Evolutionary conservation across 2,113 vertebrate species (phyloP).

Genomic region (Gadus macrocephalus): DNA sequence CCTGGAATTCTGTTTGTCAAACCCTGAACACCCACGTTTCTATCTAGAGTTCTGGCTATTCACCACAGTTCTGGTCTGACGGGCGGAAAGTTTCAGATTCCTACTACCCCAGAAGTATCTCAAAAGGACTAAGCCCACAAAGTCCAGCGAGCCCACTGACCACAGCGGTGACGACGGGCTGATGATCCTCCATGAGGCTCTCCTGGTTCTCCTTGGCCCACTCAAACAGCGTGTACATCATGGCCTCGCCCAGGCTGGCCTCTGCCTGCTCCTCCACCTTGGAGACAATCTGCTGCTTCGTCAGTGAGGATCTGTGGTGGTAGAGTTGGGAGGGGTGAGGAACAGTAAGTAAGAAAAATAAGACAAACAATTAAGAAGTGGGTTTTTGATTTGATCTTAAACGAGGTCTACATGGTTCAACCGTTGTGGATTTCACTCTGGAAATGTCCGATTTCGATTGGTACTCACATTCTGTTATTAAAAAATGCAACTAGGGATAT

Average conservation of each 20-base stretch:
- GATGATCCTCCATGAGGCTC: constrained; percentile 89
- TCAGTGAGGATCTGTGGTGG: constrained; percentile 72
- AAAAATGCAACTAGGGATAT: constrained; percentile 93
- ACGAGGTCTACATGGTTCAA: too few relatives aligned
- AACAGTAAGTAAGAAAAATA: not conserved
- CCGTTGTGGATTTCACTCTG: not conserved
- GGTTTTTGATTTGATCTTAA: too few relatives aligned
- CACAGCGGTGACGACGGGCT: constrained; percentile 71
- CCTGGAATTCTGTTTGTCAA: too few relatives aligned
- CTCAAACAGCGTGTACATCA: constrained; percentile 96
- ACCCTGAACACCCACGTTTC: too few relatives aligned
- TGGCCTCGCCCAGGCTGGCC: constrained; percentile 87
- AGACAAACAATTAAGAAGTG: too few relatives aligned
- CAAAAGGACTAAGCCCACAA: not conserved
- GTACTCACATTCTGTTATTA: constrained; percentile 92
- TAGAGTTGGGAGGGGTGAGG: not conserved
- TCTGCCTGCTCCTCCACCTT: constrained; percentile 88
- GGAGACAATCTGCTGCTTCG: constrained; percentile 82
- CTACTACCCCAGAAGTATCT: too few relatives aligned
- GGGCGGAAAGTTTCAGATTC: too few relatives aligned
- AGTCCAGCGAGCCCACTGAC: constrained; percentile 61
- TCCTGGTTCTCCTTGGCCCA: constrained; percentile 96
- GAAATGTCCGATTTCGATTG: too few relatives aligned
- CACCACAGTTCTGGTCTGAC: too few relatives aligned
- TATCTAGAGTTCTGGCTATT: too few relatives aligned